Percentiles rank a stretch among this genome's conserved stretches.
phyloP scores from a whole-genome alignment of 2,113 vertebrate species.

The Lophotis ruficrista region DNA sequence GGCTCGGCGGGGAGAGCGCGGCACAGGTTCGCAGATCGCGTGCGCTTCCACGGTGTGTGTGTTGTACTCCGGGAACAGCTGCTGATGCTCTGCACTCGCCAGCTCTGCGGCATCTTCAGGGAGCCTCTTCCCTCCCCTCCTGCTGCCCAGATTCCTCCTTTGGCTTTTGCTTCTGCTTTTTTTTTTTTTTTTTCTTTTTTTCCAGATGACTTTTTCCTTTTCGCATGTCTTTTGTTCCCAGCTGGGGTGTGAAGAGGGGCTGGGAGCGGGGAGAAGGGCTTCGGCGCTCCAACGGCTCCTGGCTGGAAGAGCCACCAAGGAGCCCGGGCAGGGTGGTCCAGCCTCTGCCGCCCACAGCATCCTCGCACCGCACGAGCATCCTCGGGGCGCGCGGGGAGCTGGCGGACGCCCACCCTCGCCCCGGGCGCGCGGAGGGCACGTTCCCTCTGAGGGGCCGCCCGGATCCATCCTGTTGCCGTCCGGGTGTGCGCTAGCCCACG shows the following conservation, averaged over 20 bases:
- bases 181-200: background rate
- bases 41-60: background rate
- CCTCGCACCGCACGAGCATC: accelerated
- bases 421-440: no score
- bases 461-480: background rate
- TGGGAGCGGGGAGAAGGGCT: background rate
- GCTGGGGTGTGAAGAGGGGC: background rate
- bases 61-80: background rate
- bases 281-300: accelerated
- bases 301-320: accelerated
- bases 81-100: background rate
- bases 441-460: background rate
- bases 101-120: accelerated
- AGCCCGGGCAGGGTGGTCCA: background rate
- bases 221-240: background rate
- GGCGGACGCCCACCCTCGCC: background rate
- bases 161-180: background rate
- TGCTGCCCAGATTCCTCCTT: background rate
- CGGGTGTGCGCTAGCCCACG: background rate
- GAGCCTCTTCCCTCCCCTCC: background rate
- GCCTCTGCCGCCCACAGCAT: background rate
- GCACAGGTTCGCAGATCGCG: background rate
- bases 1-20: background rate
- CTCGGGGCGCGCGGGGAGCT: accelerated
- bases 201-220: background rate